phyloP scores from a whole-genome alignment of 1,140 invertebrate genomes.

The Pseudomyrmex dendroicus region DNA sequence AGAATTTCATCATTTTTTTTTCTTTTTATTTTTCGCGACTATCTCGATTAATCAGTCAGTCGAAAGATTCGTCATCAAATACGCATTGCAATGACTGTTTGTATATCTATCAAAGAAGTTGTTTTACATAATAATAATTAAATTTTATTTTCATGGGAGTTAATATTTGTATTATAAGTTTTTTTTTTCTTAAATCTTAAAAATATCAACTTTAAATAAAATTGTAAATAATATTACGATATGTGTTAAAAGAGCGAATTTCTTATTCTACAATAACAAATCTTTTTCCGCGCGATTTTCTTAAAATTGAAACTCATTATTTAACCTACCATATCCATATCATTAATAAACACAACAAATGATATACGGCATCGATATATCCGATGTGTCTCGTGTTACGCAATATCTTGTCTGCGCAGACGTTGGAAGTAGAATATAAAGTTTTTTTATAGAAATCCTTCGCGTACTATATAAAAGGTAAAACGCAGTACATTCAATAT shows the following conservation, averaged over 20 bases:
- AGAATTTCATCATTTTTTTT: conserved; percentile 15
- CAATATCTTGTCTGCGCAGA: not conserved
- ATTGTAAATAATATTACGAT: too few relatives aligned
- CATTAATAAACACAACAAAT: not conserved
- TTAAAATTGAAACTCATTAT: not conserved
- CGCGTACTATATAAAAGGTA: not conserved
- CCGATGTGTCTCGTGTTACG: not conserved
- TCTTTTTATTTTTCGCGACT: too few relatives aligned
- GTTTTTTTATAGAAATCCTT: conserved; percentile 21
- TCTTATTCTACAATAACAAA: not conserved
- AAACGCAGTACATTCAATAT: conserved; percentile 16
- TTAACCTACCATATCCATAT: not conserved
- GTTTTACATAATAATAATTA: too few relatives aligned
- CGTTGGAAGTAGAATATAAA: not conserved
- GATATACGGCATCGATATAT: not conserved
- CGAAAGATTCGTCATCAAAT: not conserved
- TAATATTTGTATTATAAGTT: too few relatives aligned
- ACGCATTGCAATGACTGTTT: not conserved
- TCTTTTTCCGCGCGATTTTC: not conserved
- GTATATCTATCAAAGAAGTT: too few relatives aligned
- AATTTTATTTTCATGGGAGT: too few relatives aligned
- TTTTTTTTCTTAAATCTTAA: too few relatives aligned
- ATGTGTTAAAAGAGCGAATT: too few relatives aligned
- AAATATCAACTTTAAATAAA: too few relatives aligned
- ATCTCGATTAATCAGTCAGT: too few relatives aligned